These are phyloP conservation scores for Zophobas atratus DNA, from an alignment of 1,140 invertebrate genomes.

Conservation along the genomic window DNA sequence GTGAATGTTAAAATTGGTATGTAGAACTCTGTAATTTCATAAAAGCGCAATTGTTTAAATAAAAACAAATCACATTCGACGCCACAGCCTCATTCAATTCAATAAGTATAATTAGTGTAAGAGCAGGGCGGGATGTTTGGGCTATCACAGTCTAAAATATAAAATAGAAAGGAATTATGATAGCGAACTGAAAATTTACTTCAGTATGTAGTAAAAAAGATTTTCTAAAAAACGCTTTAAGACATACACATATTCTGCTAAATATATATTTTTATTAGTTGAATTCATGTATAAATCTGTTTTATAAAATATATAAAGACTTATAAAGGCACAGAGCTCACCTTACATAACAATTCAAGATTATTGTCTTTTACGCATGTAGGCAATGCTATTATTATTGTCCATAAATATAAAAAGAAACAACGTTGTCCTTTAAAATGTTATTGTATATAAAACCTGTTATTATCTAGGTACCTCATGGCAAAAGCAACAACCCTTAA, in stretches of 20 bases:
- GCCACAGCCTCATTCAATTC: too few relatives aligned
- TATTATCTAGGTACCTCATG: constrained; percentile 34
- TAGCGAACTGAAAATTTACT: too few relatives aligned
- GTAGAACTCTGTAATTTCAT: too few relatives aligned
- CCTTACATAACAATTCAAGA: constrained; percentile 22
- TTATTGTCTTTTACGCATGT: constrained; percentile 40
- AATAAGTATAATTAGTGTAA: too few relatives aligned
- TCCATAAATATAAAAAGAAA: constrained; percentile 18
- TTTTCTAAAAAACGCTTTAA: too few relatives aligned
- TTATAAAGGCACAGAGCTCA: constrained; percentile 33
- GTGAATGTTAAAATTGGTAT: too few relatives aligned
- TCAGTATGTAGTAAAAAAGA: too few relatives aligned
- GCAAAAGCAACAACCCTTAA: constrained; percentile 51
- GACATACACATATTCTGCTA: not conserved
- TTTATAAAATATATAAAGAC: constrained; percentile 41
- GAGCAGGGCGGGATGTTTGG: too few relatives aligned
- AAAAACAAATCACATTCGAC: too few relatives aligned
- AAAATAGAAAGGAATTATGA: too few relatives aligned
- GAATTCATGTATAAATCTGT: constrained; percentile 31
- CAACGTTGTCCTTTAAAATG: constrained; percentile 7
- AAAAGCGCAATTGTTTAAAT: too few relatives aligned
- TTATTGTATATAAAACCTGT: constrained; percentile 29
- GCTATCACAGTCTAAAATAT: too few relatives aligned
- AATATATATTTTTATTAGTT: constrained; percentile 39
- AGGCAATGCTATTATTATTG: constrained; percentile 28